Conservation (phyloP, 37 sponge, comb jelly and placozoan genomes). For the Diacarnus erythraeanus region DNA sequence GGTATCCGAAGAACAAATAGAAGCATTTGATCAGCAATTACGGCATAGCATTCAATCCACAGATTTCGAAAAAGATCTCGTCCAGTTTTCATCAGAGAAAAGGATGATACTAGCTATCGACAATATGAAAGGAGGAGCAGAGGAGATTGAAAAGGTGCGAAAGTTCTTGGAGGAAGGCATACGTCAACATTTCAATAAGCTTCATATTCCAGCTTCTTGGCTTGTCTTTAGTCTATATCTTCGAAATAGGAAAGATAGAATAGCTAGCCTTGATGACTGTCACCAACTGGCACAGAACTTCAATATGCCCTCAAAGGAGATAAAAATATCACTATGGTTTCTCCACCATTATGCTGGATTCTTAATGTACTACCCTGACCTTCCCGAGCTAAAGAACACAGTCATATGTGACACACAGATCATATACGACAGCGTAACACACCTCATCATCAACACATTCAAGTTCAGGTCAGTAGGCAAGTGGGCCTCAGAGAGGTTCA, state of each 20-base stretch:
- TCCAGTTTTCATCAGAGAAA: background rate
- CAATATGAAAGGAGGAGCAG: constrained; percentile 9
- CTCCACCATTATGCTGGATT: constrained; percentile 21
- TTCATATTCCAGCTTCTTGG: constrained; percentile 1
- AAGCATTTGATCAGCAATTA: background rate
- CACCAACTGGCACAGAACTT: background rate
- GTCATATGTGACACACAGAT: constrained; percentile 24
- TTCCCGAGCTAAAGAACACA: background rate
- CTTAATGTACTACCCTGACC: constrained; percentile 15
- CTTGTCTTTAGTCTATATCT: constrained; percentile 8
- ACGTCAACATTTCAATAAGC: background rate
- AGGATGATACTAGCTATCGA: background rate
- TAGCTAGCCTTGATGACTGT: background rate
- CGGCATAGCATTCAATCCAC: background rate
- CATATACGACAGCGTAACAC: constrained; percentile 3
- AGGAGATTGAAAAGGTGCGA: background rate
- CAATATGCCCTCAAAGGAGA: background rate
- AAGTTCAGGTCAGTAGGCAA: background rate
- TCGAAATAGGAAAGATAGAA: background rate
- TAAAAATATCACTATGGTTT: constrained; percentile 2
- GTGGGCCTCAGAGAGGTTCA: background rate
- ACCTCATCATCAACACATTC: constrained; percentile 11
- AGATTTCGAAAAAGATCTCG: background rate
- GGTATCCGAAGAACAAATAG: background rate
- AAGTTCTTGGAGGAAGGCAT: background rate